Evolutionary conservation across 2,113 vertebrate species (phyloP).

Genomic region (Sylvia atricapilla): DNA sequence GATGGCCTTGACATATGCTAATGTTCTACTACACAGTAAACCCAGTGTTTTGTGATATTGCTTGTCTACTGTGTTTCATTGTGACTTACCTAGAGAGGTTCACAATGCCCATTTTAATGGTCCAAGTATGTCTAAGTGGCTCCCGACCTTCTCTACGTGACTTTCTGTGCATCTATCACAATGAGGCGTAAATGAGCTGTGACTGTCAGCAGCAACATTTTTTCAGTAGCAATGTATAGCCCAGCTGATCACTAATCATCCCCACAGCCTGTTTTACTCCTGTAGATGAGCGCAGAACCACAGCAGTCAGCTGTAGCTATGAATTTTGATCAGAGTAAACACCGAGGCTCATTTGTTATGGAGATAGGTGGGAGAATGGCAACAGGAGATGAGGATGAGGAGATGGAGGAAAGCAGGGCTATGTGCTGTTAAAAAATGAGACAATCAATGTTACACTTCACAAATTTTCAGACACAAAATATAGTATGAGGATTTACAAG

Average conservation of each 20-base stretch:
- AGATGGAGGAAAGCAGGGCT: background rate
- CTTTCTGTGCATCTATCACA: background rate
- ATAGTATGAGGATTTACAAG: background rate
- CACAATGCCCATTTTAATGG: background rate
- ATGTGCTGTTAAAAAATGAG: constrained; percentile 3
- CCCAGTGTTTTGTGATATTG: background rate
- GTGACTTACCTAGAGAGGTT: background rate
- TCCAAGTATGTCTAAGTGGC: background rate
- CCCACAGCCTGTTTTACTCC: background rate
- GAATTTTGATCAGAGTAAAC: constrained; percentile 56
- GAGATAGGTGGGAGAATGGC: background rate
- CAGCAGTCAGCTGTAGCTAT: constrained; percentile 23
- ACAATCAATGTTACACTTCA: constrained; percentile 2
- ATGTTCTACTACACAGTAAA: background rate
- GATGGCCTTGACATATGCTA: background rate
- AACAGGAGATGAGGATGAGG: background rate
- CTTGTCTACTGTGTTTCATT: background rate
- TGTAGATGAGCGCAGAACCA: background rate
- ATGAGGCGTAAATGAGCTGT: background rate
- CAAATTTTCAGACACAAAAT: constrained; percentile 12
- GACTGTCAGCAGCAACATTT: background rate
- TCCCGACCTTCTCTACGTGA: background rate
- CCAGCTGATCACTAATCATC: background rate
- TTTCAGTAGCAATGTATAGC: background rate
- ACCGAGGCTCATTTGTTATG: constrained; percentile 34